Evolutionary conservation across 2,797 vertebrate genomes (phyloP).

Genomic region (Gobionotothen gibberifrons): DNA sequence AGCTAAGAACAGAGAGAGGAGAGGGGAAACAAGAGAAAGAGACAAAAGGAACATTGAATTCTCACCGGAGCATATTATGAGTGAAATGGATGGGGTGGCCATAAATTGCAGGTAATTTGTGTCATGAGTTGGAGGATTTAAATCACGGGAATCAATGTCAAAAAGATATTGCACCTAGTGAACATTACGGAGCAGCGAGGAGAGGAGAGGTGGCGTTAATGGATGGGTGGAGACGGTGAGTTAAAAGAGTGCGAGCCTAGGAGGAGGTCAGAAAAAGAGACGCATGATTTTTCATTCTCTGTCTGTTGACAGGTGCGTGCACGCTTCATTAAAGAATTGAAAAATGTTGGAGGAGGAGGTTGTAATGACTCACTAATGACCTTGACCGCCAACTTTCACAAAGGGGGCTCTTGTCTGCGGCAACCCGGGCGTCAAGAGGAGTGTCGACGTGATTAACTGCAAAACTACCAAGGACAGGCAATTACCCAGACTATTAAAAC

Average conservation of each 20-base stretch:
- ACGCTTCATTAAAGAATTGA: conserved; percentile 76
- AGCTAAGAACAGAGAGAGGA: conserved; percentile 32
- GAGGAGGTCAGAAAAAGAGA: conserved; percentile 57
- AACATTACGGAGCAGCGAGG: conserved; percentile 55
- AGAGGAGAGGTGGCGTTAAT: conserved; percentile 42
- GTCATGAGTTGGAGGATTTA: conserved; percentile 70
- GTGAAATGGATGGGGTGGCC: conserved; percentile 59
- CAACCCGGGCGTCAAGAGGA: conserved; percentile 21
- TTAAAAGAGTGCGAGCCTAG: conserved; percentile 47
- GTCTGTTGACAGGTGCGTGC: conserved; percentile 56
- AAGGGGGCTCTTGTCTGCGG: conserved; percentile 24
- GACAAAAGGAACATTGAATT: conserved; percentile 68
- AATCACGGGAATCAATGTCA: conserved; percentile 78
- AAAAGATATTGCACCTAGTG: conserved; percentile 53
- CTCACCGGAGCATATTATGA: conserved; percentile 77
- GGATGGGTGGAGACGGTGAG: conserved; percentile 52
- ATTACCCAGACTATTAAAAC: conserved; percentile 30
- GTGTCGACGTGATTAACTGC: conserved; percentile 51
- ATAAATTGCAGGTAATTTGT: conserved; percentile 81
- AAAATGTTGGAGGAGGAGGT: conserved; percentile 48
- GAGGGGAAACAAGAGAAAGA: conserved; percentile 33
- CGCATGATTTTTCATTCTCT: conserved; percentile 49
- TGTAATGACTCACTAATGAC: conserved; percentile 68
- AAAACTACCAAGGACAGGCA: conserved; percentile 36
- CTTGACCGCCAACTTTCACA: conserved; percentile 62